phyloP scores from a whole-genome alignment of 2,113 vertebrate species.

The Pyrgilauda ruficollis region DNA sequence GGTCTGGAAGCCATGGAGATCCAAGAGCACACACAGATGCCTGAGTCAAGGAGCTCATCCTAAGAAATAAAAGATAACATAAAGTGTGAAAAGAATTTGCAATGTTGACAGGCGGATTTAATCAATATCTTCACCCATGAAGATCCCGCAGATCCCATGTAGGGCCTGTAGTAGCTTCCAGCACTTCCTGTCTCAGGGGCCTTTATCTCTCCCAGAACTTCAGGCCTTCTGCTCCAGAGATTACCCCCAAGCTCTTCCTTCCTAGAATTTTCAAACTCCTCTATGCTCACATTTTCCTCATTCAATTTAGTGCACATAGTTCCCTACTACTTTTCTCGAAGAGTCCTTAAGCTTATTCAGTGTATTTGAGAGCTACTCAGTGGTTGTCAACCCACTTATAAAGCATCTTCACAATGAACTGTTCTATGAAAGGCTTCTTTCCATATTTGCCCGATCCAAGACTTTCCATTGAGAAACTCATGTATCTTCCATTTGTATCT shows the following conservation, averaged over 20 bases:
- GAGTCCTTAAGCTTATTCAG: background rate
- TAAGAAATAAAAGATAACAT: background rate
- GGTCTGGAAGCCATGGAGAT: background rate
- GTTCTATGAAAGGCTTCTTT: background rate
- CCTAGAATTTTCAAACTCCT: background rate
- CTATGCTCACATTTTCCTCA: background rate
- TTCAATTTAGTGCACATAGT: background rate
- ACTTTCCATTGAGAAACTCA: background rate
- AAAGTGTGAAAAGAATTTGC: background rate
- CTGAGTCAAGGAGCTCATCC: background rate
- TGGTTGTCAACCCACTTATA: background rate
- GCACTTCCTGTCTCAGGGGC: background rate
- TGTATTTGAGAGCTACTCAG: background rate
- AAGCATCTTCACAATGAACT: background rate
- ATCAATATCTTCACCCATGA: background rate
- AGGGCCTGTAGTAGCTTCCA: background rate
- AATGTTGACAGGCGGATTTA: background rate
- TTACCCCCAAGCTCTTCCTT: background rate
- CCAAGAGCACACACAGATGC: accelerated
- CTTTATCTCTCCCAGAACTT: background rate
- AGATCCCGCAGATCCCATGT: background rate
- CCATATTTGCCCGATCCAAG: background rate
- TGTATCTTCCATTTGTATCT: background rate
- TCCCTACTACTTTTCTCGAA: background rate
- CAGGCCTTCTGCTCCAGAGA: background rate